phyloP scores from a whole-genome alignment of 2,797 vertebrate genomes.

The Bufotes viridis region DNA sequence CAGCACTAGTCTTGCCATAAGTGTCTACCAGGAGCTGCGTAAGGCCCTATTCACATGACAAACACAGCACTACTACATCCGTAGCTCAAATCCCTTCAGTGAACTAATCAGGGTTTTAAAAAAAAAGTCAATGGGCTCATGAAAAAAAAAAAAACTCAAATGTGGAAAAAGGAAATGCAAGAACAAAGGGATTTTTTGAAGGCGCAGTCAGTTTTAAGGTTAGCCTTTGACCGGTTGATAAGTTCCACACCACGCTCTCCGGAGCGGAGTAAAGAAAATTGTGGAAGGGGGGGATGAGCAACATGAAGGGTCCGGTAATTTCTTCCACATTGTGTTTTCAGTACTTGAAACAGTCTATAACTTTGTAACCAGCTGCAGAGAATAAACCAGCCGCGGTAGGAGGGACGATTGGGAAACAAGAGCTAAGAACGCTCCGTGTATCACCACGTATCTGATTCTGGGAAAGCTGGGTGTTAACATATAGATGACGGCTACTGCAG shows the following conservation, averaged over 20 bases:
- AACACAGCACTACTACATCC: conserved; percentile 11
- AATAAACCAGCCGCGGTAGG: conserved; percentile 77
- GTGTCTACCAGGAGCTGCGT: too few relatives aligned
- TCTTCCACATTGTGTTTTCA: conserved; percentile 85
- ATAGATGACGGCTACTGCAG: too few relatives aligned
- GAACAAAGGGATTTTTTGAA: conserved; percentile 79
- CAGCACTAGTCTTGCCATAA: too few relatives aligned
- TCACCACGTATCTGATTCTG: not conserved
- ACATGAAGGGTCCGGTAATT: conserved; percentile 80
- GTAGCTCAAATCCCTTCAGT: not conserved
- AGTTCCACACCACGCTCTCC: conserved; percentile 72
- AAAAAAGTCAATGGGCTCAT: conserved; percentile 33
- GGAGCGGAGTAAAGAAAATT: conserved; percentile 68
- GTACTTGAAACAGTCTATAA: conserved; percentile 81
- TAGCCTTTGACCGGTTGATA: conserved; percentile 76
- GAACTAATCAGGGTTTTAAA: not conserved
- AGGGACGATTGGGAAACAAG: conserved; percentile 71
- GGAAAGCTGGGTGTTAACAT: not conserved
- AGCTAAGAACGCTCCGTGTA: not conserved
- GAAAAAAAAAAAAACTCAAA: conserved; percentile 61
- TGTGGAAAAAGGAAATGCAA: conserved; percentile 71
- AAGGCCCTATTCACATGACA: not conserved
- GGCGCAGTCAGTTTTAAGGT: conserved; percentile 73
- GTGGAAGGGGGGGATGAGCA: conserved; percentile 61
- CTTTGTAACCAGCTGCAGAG: conserved; percentile 78